These are phyloP conservation scores for Hemaris fuciformis DNA, from an alignment of 2,888 invertebrate species.

Conservation along the genomic window DNA sequence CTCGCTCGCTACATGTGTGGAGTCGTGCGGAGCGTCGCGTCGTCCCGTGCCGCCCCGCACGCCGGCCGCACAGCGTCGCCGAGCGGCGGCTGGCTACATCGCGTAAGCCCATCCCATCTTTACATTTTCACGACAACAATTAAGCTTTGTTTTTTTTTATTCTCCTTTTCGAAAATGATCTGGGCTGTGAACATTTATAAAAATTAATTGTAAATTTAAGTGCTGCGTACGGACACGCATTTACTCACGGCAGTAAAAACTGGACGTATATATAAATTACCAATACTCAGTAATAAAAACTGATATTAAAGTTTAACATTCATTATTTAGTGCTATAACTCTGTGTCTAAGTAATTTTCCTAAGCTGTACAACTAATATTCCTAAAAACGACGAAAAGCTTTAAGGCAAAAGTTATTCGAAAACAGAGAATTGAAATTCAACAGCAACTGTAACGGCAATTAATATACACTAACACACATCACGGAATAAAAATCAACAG, in stretches of 20 bases:
- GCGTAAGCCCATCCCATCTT: conserved; percentile 87
- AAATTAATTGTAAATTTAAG: conserved; percentile 53
- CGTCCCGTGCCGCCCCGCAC: conserved; percentile 75
- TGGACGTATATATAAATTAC: neutral
- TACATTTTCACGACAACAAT: conserved; percentile 80
- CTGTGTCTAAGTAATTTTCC: neutral
- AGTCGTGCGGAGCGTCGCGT: conserved; percentile 55
- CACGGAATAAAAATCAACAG: neutral
- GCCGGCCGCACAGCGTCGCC: conserved; percentile 58
- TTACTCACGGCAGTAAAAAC: neutral
- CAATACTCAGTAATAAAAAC: neutral
- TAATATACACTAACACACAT: neutral
- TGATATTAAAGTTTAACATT: neutral
- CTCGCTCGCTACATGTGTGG: conserved; percentile 41
- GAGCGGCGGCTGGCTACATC: conserved; percentile 86
- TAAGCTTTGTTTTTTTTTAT: conserved; percentile 75
- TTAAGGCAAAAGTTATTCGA: too few relatives aligned
- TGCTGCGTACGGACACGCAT: neutral
- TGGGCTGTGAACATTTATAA: conserved; percentile 80
- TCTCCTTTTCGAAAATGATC: conserved; percentile 63
- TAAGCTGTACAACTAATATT: neutral
- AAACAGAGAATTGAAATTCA: neutral
- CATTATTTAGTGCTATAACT: too few relatives aligned
- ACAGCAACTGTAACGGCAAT: neutral
- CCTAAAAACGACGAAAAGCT: too few relatives aligned